Evolutionary conservation across 1,140 invertebrate genomes (phyloP).

Genomic region (Anoplolepis gracilipes): DNA sequence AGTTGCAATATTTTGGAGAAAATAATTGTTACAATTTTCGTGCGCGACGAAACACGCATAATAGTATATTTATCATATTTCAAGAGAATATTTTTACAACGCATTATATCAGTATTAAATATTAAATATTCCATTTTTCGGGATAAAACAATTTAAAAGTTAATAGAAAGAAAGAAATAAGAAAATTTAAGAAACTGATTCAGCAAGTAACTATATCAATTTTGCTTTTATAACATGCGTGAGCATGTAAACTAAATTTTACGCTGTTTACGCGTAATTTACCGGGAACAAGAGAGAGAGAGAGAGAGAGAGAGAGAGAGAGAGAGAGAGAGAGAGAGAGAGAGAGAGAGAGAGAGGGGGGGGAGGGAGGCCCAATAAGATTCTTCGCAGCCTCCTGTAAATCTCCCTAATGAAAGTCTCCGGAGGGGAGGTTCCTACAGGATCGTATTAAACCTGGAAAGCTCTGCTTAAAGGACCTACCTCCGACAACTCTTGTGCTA

Average conservation of each 20-base stretch:
- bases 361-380: conserved; percentile 57
- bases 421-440: conserved; percentile 77
- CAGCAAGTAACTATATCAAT: conserved; percentile 58
- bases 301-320: conserved; percentile 20
- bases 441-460: conserved; percentile 83
- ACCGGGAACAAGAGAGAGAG: conserved; percentile 62
- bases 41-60: too few species aligned
- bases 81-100: too few species aligned
- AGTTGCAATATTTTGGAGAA: too few species aligned
- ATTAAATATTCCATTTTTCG: background rate
- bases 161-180: background rate
- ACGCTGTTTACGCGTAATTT: conserved; percentile 81
- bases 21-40: too few species aligned
- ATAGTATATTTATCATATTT: too few species aligned
- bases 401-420: conserved; percentile 84
- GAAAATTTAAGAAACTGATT: background rate
- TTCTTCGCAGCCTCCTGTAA: conserved; percentile 79
- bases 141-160: background rate
- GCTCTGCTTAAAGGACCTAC: conserved; percentile 77
- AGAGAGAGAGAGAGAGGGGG: conserved; percentile 40
- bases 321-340: conserved; percentile 62
- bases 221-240: conserved; percentile 75
- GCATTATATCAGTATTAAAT: too few species aligned
- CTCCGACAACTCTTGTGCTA: conserved; percentile 39
- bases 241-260: conserved; percentile 81